Base-by-base conservation (phyloP, 2,797 vertebrate species). In the Pygocentrus nattereri region DNA sequence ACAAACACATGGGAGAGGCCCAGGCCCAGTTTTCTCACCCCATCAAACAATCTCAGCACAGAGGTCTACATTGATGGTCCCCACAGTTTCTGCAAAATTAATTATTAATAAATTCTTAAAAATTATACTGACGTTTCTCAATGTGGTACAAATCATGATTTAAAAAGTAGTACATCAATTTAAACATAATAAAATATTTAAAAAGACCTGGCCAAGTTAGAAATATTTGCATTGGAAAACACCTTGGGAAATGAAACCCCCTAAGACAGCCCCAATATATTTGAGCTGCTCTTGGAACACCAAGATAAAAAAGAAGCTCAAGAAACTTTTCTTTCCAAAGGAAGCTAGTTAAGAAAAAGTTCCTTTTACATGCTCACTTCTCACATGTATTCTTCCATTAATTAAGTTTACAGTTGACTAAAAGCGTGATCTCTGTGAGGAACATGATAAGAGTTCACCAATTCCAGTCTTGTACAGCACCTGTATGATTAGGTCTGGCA, bases 11-110 rank as follows among this genome's bases (percentile, higher is more conserved):
- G 41, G 8, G 8, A 41, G 7, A 41, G 41, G 41, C 41, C 41
- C 41, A 41, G 2, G 34, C 34, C 34, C 6, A 10, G 4, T 41
- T n/a, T 64, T 23, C 31, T 62, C 31, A n/a, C 50, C 25, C 30
- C 65, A 25, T 79, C 50, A 72, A 30, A n/a, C 34, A 64, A 75
- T 2, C 61, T 16, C 30, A 31, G 8, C 62, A 68, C 31, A 41
- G 18, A 38, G 5, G 7, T 34, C 19, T 12, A 41, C 34, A n/a
- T 7, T 21, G 18, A 41, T 64, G 41, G 5, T 41, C 34, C 31
- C 64, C 16, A 18, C 31, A n/a, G 34, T 65, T 65, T 34, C 31
- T 65, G 18, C 64, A 67, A 67, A 5, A 59, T 62, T 18, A 69
- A 44, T 8, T 49, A 70, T 70, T 70, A 4, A 70, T 44, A n/a